Percentiles rank a stretch among this genome's conserved stretches.
Conservation (phyloP, 2,113 vertebrate species). For the Monarcha castaneiventris region DNA sequence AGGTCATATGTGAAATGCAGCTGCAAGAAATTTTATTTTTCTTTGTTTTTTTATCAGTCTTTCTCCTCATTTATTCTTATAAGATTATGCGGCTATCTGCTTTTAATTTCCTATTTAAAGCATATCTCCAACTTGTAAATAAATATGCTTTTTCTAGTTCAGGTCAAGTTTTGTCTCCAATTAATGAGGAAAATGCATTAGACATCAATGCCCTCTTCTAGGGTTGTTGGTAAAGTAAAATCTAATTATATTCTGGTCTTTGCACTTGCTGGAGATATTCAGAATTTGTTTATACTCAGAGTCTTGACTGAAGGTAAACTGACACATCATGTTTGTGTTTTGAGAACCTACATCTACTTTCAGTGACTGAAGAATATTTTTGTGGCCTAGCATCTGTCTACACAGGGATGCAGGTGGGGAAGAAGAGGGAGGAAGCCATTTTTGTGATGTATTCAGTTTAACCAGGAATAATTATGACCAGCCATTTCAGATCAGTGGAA, state of each 20-base stretch:
- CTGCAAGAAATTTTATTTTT: background rate
- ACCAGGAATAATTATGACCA: background rate
- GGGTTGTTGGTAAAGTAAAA: background rate
- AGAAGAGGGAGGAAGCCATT: background rate
- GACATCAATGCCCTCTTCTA: background rate
- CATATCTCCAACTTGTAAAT: background rate
- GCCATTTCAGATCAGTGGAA: background rate
- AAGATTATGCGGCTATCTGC: background rate
- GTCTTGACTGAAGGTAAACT: background rate
- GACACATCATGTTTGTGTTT: background rate
- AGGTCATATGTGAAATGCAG: slow-evolving; percentile 1
- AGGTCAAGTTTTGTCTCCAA: background rate
- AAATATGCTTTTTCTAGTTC: background rate
- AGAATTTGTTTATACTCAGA: background rate
- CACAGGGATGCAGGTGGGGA: background rate
- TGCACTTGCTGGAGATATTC: background rate
- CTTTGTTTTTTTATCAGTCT: background rate
- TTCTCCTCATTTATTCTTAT: background rate
- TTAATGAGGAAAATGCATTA: background rate
- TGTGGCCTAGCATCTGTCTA: background rate
- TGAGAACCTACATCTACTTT: background rate
- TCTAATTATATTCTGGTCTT: slow-evolving; percentile 2
- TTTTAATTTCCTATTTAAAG: slow-evolving; percentile 20
- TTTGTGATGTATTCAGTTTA: background rate
- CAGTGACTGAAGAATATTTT: background rate